Evolutionary conservation across 1,140 invertebrate genomes (phyloP).

Genomic region (Leucophenga varia): DNA sequence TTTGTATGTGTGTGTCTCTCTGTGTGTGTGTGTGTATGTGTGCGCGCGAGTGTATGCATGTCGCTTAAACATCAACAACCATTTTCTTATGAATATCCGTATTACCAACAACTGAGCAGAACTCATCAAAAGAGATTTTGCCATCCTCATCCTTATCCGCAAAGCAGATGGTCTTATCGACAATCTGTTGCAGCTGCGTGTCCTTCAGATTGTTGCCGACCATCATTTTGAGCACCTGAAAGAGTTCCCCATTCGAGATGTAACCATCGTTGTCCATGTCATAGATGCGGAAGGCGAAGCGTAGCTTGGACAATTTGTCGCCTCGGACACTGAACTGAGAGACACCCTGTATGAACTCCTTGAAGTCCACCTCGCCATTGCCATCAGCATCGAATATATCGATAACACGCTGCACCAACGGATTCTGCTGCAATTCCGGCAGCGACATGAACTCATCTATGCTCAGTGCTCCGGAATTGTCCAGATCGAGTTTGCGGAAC

Average conservation of each 20-base stretch:
- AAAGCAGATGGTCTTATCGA: slow-evolving; percentile 94
- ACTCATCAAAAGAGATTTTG: slow-evolving; percentile 94
- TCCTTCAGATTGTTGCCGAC: slow-evolving; percentile 96
- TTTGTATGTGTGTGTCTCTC: background rate
- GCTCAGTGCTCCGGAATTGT: slow-evolving; percentile 95
- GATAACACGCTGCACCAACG: slow-evolving; percentile 96
- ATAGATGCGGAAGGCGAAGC: slow-evolving; percentile 98
- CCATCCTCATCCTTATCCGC: slow-evolving; percentile 96
- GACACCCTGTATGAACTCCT: slow-evolving; percentile 98
- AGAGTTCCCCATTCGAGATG: slow-evolving; percentile 97
- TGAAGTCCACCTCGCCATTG: slow-evolving; percentile 85
- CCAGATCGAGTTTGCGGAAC: slow-evolving; percentile 95
- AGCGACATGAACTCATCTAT: slow-evolving; percentile 99
- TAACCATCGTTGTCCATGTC: slow-evolving; percentile 99
- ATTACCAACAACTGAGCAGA: slow-evolving; percentile 93
- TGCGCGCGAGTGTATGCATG: too few species aligned
- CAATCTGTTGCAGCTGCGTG: slow-evolving; percentile 93
- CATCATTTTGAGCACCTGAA: slow-evolving; percentile 99
- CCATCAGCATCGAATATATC: slow-evolving; percentile 99
- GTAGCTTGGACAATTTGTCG: slow-evolving; percentile 95
- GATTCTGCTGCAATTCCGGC: slow-evolving; percentile 97
- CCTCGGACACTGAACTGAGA: slow-evolving; percentile 99
- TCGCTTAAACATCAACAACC: slow-evolving; percentile 87
- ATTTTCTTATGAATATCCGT: slow-evolving; percentile 98
- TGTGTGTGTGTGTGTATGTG: slow-evolving; percentile 8